phyloP scores from a whole-genome alignment of 2,113 vertebrate species.

The Microcebus murinus region DNA sequence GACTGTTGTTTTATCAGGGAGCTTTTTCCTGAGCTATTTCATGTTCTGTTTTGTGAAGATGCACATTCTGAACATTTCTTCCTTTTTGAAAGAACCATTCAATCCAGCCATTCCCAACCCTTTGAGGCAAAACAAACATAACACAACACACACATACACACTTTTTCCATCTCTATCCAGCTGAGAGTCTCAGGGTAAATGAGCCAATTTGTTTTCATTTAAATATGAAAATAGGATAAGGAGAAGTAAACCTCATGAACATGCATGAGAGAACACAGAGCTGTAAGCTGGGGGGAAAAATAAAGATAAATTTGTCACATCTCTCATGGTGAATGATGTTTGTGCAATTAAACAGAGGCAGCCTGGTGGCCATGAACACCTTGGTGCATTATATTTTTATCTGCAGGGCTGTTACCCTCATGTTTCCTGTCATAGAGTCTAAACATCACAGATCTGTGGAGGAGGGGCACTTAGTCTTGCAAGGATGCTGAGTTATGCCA shows the following conservation, averaged over 20 bases:
- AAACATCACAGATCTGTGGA: conserved; percentile 73
- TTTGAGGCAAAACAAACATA: conserved; percentile 65
- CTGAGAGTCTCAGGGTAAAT: conserved; percentile 66
- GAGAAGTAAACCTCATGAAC: conserved; percentile 66
- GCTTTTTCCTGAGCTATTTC: conserved; percentile 76
- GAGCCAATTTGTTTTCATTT: conserved; percentile 77
- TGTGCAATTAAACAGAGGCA: conserved; percentile 77
- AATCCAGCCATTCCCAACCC: conserved; percentile 35
- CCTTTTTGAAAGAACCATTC: conserved; percentile 76
- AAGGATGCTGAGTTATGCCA: conserved; percentile 68
- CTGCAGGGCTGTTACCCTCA: conserved; percentile 70
- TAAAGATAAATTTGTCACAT: conserved; percentile 23
- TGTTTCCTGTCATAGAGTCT: conserved; percentile 78
- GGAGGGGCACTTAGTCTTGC: conserved; percentile 63
- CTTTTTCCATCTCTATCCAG: conserved; percentile 57
- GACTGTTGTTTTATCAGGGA: conserved; percentile 74
- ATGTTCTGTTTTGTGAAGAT: conserved; percentile 76
- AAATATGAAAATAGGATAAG: conserved; percentile 47
- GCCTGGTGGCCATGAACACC: neutral
- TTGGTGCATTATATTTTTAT: conserved; percentile 70
- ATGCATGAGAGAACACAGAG: neutral
- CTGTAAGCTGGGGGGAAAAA: neutral
- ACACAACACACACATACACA: neutral
- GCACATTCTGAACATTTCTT: conserved; percentile 80
- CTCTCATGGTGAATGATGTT: conserved; percentile 67